A percentile compares a stretch with the other conserved stretches of the same genome.
These are phyloP conservation scores for Eunapius fragilis DNA, from an alignment of 37 sponge, comb jelly and placozoan genomes.

Conservation along the genomic window DNA sequence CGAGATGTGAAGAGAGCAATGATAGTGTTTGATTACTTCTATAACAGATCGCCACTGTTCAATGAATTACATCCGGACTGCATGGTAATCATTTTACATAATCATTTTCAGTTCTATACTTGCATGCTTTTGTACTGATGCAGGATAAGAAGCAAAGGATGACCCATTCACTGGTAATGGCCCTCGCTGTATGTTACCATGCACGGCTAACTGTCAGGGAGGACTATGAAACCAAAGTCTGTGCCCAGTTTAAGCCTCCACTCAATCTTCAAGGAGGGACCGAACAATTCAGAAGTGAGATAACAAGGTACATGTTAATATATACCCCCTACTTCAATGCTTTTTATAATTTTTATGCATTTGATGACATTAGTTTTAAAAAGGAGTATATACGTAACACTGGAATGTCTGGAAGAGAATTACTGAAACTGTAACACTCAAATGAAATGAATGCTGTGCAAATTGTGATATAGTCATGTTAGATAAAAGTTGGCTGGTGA, in stretches of 20 bases:
- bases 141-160: background rate
- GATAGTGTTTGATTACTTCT: slow-evolving; percentile 78
- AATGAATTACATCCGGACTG: background rate
- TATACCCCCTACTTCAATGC: too few species aligned
- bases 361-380: too few species aligned
- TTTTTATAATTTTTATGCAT: too few species aligned
- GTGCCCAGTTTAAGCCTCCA: slow-evolving; percentile 25
- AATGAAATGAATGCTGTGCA: too few species aligned
- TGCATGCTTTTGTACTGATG: background rate
- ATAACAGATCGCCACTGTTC: background rate
- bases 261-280: slow-evolving; percentile 38
- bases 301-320: slow-evolving; percentile 52
- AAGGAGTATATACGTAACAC: too few species aligned
- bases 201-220: slow-evolving; percentile 69
- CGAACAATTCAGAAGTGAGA: slow-evolving; percentile 55
- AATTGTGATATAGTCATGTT: too few species aligned
- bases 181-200: slow-evolving; percentile 79
- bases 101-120: too few species aligned
- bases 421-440: too few species aligned
- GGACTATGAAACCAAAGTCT: slow-evolving; percentile 52
- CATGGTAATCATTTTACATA: too few species aligned
- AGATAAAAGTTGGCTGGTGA: too few species aligned
- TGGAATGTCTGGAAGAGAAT: too few species aligned
- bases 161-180: slow-evolving; percentile 34
- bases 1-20: slow-evolving; percentile 82